phyloP scores from a whole-genome alignment of 2,113 vertebrate genomes.

The Phrynosoma blainvillii region DNA sequence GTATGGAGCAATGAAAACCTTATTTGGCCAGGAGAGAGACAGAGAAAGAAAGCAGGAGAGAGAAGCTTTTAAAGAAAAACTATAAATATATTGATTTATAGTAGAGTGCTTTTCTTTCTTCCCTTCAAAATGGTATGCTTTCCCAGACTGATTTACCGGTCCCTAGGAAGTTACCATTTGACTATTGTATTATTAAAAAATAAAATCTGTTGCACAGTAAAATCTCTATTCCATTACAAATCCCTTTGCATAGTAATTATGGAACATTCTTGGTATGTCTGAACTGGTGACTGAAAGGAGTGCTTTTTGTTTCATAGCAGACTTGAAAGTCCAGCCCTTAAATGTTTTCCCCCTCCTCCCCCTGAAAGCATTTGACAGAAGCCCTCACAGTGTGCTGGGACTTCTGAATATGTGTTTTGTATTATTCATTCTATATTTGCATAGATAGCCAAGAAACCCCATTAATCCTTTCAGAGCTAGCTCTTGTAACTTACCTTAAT shows the following conservation, averaged over 20 bases:
- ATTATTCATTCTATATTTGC: neutral
- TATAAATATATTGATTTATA: slow-evolving; percentile 34
- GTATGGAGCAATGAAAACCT: slow-evolving; percentile 27
- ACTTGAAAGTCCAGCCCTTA: slow-evolving; percentile 33
- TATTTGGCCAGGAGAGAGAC: neutral
- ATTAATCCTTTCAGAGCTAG: slow-evolving; percentile 4
- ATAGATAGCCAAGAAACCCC: neutral
- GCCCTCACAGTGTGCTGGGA: neutral
- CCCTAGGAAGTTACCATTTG: slow-evolving; percentile 49
- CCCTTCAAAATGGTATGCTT: slow-evolving; percentile 10
- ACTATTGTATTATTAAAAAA: slow-evolving; percentile 28
- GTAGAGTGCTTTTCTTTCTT: slow-evolving; percentile 34
- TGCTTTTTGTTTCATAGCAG: slow-evolving; percentile 1
- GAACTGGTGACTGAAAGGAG: slow-evolving; percentile 29
- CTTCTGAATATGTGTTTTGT: slow-evolving; percentile 1
- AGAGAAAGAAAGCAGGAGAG: neutral
- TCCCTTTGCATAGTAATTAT: slow-evolving; percentile 42
- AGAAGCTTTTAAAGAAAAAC: slow-evolving; percentile 15
- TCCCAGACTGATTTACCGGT: slow-evolving; percentile 31
- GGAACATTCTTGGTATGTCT: slow-evolving; percentile 32
- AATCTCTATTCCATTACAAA: slow-evolving; percentile 53
- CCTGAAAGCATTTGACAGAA: slow-evolving; percentile 22
- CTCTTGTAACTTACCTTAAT: slow-evolving; percentile 17
- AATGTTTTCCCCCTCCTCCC: slow-evolving; percentile 7
- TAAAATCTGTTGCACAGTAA: slow-evolving; percentile 55